Percentiles rank a stretch among this genome's conserved stretches.
phyloP scores from a whole-genome alignment of 1,140 invertebrate genomes.

The Aphaenogaster rudis region DNA sequence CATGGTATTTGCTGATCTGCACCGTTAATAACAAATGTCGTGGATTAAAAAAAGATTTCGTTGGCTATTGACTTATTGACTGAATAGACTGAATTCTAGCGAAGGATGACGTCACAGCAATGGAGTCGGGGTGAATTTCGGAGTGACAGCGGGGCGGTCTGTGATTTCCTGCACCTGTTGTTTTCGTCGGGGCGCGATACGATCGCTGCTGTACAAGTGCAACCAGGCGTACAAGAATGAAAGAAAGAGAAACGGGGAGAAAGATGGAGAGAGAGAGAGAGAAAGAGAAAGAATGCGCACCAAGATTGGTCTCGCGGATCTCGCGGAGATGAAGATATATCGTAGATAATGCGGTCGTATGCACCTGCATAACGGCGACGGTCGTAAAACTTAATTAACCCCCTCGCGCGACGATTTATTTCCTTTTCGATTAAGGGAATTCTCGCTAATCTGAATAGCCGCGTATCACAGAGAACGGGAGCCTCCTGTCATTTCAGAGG shows the following conservation, averaged over 20 bases:
- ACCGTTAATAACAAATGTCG: not conserved
- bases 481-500: constrained; percentile 24
- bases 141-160: constrained; percentile 46
- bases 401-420: constrained; percentile 71
- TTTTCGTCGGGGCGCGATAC: constrained; percentile 72
- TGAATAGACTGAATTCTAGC: not conserved
- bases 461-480: constrained; percentile 34
- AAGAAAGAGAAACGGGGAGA: not conserved
- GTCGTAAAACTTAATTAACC: constrained; percentile 78
- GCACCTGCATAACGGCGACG: constrained; percentile 68
- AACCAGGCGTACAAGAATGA: constrained; percentile 16
- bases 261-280: constrained; percentile 2
- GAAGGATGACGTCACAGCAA: constrained; percentile 43
- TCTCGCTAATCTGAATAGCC: constrained; percentile 70
- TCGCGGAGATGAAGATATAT: constrained; percentile 75
- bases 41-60: constrained; percentile 19
- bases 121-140: constrained; percentile 43
- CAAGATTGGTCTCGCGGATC: constrained; percentile 56
- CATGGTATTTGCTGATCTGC: not conserved
- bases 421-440: constrained; percentile 64
- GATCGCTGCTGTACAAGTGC: constrained; percentile 55
- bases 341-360: constrained; percentile 70
- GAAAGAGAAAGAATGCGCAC: constrained; percentile 13
- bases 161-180: constrained; percentile 78
- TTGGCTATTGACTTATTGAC: constrained; percentile 22